Conservation (phyloP, 2,113 vertebrate species). For the Eurystomus gularis region DNA sequence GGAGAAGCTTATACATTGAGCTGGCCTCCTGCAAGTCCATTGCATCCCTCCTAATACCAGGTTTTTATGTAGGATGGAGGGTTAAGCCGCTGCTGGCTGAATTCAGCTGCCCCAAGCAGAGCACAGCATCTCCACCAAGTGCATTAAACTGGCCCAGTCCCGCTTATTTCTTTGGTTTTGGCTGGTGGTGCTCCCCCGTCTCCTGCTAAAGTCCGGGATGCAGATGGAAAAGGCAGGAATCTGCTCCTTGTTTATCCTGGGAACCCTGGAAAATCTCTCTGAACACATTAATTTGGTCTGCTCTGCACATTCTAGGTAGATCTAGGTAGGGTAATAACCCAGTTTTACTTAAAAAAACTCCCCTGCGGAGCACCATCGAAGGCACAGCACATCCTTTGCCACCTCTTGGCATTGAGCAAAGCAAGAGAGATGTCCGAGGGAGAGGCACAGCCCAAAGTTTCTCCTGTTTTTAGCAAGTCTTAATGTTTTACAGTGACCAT, state of each 20-base stretch:
- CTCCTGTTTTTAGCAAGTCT: neutral
- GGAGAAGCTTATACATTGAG: neutral
- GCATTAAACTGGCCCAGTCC: no score
- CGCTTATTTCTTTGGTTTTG: rapidly evolving
- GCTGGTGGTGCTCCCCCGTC: neutral
- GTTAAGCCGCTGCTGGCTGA: neutral
- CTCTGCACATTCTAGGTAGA: neutral
- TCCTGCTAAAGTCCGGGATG: neutral
- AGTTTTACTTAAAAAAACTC: neutral
- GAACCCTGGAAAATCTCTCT: neutral
- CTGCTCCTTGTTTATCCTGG: rapidly evolving
- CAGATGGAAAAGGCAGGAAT: neutral
- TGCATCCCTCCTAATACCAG: neutral
- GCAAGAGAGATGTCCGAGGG: neutral
- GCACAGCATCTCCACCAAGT: neutral
- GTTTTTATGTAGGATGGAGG: neutral
- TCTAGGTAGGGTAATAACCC: neutral
- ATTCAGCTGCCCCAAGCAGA: neutral
- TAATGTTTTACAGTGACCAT: neutral
- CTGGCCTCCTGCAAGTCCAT: neutral
- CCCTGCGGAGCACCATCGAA: rapidly evolving
- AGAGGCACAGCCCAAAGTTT: neutral
- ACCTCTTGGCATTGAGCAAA: neutral
- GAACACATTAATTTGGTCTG: neutral
- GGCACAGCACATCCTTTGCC: neutral